Conservation (phyloP, 2,113 vertebrate species). For the Anolis carolinensis region DNA sequence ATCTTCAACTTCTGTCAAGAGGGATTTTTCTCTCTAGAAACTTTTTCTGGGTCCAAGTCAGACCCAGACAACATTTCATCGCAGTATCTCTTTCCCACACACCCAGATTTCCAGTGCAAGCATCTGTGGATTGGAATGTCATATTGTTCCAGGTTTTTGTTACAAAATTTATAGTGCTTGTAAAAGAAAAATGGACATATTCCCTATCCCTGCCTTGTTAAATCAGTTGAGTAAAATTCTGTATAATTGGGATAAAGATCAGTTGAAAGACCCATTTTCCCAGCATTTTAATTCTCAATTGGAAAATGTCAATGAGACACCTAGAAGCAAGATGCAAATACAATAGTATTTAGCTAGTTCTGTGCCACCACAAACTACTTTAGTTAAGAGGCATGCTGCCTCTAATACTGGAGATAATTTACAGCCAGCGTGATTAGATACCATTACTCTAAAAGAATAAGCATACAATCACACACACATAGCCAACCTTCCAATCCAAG, state of each 20-base stretch:
- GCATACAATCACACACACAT: too few species aligned
- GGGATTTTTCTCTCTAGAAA: neutral
- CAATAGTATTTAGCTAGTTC: neutral
- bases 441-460: neutral
- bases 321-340: neutral
- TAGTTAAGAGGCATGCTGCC: neutral
- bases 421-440: neutral
- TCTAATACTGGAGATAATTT: neutral
- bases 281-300: neutral
- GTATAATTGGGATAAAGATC: slow-evolving; percentile 35
- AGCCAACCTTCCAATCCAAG: neutral
- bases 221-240: neutral
- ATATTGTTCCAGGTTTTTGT: neutral
- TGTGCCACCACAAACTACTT: neutral
- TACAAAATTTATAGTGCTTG: neutral
- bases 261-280: neutral
- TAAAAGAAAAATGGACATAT: neutral
- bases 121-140: neutral
- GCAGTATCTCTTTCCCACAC: neutral
- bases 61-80: neutral
- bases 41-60: neutral
- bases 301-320: neutral
- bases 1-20: neutral
- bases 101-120: too few species aligned
- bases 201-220: slow-evolving; percentile 10